Conservation (phyloP, 2,797 vertebrate species). For the Pelochelys cantorii region DNA sequence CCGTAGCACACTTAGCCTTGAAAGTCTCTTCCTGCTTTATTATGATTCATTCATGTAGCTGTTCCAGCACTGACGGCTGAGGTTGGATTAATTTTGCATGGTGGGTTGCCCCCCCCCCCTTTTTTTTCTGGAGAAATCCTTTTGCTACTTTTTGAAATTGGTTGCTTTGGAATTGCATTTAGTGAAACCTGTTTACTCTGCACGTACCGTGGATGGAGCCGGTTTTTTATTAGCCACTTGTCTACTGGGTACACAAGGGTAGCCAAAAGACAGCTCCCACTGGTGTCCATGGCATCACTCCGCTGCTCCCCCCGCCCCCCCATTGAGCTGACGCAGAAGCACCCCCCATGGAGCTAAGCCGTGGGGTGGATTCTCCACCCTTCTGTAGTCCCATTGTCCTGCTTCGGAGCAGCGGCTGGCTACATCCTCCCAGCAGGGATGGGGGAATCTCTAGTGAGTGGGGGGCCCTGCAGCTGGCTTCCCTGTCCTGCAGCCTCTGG, state of each 20-base stretch:
- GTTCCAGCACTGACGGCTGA: fast-evolving
- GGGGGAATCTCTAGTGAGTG: background rate
- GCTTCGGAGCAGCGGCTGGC: fast-evolving
- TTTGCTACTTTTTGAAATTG: background rate
- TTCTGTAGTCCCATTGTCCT: fast-evolving
- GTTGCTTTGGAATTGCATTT: background rate
- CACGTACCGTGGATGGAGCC: background rate
- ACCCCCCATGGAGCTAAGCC: fast-evolving
- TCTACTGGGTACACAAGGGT: constrained; percentile 1
- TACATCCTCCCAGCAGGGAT: fast-evolving
- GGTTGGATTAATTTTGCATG: background rate
- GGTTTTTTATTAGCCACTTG: constrained; percentile 26
- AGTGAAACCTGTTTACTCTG: background rate
- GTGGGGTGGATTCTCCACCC: background rate
- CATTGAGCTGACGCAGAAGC: fast-evolving
- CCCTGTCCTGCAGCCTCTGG: fast-evolving
- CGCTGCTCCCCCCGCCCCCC: fast-evolving
- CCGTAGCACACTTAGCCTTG: background rate
- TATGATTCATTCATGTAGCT: background rate
- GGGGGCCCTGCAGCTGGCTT: fast-evolving
- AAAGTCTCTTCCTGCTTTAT: background rate
- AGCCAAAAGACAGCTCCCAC: constrained; percentile 11
- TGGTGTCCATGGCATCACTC: background rate
- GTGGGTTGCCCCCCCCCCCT: too few species aligned
- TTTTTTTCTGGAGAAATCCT: background rate